A percentile compares a stretch with the other conserved stretches of the same genome.
Evolutionary conservation across 2,797 vertebrate species (phyloP).

Genomic region (Varecia variegata): DNA sequence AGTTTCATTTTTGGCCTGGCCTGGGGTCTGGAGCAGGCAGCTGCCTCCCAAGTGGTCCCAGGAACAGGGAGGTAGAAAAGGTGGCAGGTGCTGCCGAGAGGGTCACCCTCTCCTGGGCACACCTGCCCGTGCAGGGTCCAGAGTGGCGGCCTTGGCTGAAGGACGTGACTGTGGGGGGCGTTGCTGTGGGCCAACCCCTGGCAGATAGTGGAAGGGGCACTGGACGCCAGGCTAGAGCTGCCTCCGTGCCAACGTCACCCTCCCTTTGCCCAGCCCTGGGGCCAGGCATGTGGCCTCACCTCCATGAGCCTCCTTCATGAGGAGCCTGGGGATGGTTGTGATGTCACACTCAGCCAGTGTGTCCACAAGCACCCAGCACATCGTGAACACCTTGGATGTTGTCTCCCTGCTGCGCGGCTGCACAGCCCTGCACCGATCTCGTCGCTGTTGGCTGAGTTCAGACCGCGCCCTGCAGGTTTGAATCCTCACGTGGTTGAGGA

Average conservation of each 20-base stretch:
- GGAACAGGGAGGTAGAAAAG: neutral
- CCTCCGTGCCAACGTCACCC: neutral
- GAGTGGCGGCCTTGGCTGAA: rapidly evolving
- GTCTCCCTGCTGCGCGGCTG: neutral
- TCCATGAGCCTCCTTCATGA: neutral
- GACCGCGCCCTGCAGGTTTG: neutral
- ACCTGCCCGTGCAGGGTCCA: neutral
- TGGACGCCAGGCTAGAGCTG: neutral
- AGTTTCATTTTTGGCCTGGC: neutral
- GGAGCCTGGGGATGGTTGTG: neutral
- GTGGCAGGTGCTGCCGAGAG: neutral
- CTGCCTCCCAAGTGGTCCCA: neutral
- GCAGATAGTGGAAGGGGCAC: rapidly evolving
- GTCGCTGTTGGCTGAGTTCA: no score
- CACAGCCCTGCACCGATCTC: neutral
- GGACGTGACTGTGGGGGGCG: rapidly evolving
- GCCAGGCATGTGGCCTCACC: neutral
- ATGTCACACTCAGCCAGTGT: neutral
- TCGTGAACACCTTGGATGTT: neutral
- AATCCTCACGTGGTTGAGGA: neutral
- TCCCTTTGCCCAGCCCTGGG: rapidly evolving
- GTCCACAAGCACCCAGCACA: neutral
- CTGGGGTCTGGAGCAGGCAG: neutral
- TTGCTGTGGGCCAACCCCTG: rapidly evolving
- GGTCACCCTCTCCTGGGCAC: no score